These are phyloP conservation scores for Proales similis DNA, from an alignment of 1,140 invertebrate species.

Conservation along the genomic window DNA sequence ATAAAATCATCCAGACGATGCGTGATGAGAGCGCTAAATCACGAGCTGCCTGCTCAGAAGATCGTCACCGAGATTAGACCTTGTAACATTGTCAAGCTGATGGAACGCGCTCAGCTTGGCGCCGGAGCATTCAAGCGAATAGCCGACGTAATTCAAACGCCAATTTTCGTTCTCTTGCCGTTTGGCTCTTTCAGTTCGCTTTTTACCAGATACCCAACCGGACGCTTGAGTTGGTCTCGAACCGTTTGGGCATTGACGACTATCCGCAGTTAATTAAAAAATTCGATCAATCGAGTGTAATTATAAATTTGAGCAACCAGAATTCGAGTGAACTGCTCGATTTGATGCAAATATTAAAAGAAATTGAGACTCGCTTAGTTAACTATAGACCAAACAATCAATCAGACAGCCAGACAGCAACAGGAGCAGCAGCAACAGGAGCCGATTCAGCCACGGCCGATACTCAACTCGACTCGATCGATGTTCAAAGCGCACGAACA, in stretches of 20 bases:
- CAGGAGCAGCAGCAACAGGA: no score
- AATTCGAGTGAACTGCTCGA: slow-evolving; percentile 8
- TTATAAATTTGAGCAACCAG: slow-evolving; percentile 12
- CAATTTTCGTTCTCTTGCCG: neutral
- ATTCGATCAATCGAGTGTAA: slow-evolving; percentile 35
- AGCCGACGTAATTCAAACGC: no score
- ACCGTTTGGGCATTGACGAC: slow-evolving; percentile 4
- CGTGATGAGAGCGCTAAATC: no score
- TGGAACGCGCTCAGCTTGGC: no score
- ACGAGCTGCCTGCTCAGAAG: no score
- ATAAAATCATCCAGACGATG: no score
- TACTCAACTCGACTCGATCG: slow-evolving; percentile 29
- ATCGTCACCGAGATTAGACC: no score
- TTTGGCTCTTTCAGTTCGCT: neutral
- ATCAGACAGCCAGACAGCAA: no score
- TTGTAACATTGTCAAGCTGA: no score
- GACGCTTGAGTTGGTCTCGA: neutral
- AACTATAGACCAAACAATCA: slow-evolving; percentile 14
- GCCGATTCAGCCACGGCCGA: neutral
- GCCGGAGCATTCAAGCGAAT: no score
- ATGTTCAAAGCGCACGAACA: slow-evolving; percentile 3
- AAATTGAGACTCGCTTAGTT: slow-evolving; percentile 13
- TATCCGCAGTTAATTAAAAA: slow-evolving; percentile 28
- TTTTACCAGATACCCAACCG: slow-evolving; percentile 13
- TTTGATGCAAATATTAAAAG: slow-evolving; percentile 8